Conservation (phyloP, 2,797 vertebrate genomes). For the Coranthus polyacanthus region DNA sequence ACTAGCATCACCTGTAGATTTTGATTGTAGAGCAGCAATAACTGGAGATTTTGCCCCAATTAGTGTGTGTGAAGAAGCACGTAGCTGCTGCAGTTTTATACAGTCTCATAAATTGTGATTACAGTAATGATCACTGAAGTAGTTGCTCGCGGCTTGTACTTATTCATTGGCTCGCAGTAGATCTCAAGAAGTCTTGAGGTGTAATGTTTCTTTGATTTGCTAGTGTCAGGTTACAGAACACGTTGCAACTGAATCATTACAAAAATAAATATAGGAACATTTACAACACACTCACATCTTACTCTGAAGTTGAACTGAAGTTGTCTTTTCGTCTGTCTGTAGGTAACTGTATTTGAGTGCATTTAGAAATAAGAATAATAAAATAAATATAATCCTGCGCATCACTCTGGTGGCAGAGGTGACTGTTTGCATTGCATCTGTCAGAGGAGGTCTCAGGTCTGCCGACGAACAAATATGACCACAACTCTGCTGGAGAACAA, state of each 20-base stretch:
- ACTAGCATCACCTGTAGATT: conserved; percentile 27
- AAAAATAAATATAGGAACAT: not conserved
- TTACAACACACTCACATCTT: not conserved
- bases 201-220: not conserved
- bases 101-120: conserved; percentile 34
- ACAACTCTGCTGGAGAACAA: conserved; percentile 63
- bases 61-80: conserved; percentile 47
- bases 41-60: conserved; percentile 38
- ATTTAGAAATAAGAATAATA: not conserved
- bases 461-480: conserved; percentile 24
- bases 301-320: not conserved
- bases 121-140: conserved; percentile 35
- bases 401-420: not conserved
- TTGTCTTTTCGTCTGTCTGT: too few species aligned
- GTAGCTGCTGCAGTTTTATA: conserved; percentile 36
- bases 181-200: not conserved
- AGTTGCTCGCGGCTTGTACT: conserved; percentile 46
- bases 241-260: not conserved
- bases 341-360: not conserved
- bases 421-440: conserved; percentile 51
- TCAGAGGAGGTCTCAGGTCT: conserved; percentile 55
- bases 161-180: not conserved
- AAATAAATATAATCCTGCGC: not conserved
- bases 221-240: not conserved
- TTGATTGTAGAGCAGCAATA: not conserved